phyloP scores from a whole-genome alignment of 2,113 vertebrate species.

The Suricata suricatta region DNA sequence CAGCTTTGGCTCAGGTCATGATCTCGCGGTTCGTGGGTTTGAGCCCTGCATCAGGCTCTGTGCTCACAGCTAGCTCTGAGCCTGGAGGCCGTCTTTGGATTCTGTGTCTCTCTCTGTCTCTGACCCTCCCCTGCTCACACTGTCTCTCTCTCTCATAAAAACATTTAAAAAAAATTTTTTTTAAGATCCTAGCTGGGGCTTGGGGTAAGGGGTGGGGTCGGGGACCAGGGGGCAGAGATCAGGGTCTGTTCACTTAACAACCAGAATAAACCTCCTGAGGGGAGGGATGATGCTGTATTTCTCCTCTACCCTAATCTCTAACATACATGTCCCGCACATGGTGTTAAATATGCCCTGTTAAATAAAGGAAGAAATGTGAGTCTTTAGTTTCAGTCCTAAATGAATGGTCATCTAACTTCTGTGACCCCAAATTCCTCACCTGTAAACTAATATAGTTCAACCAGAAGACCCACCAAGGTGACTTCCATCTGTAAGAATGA shows the following conservation, averaged over 20 bases:
- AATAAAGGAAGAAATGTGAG: background rate
- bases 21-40: too few relatives aligned
- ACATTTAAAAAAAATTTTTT: too few relatives aligned
- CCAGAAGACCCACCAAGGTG: background rate
- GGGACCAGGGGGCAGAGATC: rapidly evolving
- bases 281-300: background rate
- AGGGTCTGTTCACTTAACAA: background rate
- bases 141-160: too few relatives aligned
- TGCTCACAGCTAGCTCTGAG: too few relatives aligned
- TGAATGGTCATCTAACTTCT: background rate
- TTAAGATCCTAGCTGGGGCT: background rate
- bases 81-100: too few relatives aligned
- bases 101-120: too few relatives aligned
- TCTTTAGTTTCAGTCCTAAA: background rate
- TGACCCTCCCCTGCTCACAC: too few relatives aligned
- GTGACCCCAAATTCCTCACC: background rate
- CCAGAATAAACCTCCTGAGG: background rate
- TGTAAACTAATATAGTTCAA: background rate
- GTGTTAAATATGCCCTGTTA: background rate
- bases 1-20: too few relatives aligned
- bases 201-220: rapidly evolving
- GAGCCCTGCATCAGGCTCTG: too few relatives aligned
- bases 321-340: background rate
- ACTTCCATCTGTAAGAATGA: background rate
- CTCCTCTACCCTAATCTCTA: background rate